Percentiles rank a stretch among this genome's conserved stretches.
Evolutionary conservation across 2,888 invertebrate species (phyloP).

Genomic region (Isoperla grammatica): DNA sequence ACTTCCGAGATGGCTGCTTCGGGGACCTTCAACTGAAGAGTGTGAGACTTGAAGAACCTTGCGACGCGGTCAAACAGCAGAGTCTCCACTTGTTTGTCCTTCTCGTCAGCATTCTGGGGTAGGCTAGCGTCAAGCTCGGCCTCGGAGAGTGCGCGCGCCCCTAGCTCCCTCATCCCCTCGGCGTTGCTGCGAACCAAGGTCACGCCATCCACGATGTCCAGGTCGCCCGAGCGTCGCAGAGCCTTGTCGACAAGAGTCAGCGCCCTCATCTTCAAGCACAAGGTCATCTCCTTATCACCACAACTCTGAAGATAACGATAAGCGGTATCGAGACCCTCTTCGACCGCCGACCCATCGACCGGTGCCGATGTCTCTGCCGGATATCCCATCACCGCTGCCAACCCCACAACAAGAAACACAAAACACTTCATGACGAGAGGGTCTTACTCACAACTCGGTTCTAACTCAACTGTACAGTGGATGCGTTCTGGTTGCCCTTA

Average conservation of each 20-base stretch:
- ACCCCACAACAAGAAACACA: constrained; percentile 39
- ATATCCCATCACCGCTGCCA: constrained; percentile 45
- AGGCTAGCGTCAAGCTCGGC: constrained; percentile 47
- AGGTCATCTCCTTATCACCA: constrained; percentile 58
- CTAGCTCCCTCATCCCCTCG: constrained; percentile 40
- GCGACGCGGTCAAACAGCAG: constrained; percentile 68
- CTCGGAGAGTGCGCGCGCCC: constrained; percentile 39
- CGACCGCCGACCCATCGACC: constrained; percentile 47
- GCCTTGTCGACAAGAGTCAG: constrained; percentile 62
- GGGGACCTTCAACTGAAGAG: constrained; percentile 75
- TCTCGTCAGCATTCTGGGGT: constrained; percentile 56
- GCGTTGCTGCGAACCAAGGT: constrained; percentile 47
- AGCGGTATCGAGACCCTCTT: constrained; percentile 55
- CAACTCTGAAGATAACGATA: constrained; percentile 66
- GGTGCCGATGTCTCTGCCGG: constrained; percentile 36
- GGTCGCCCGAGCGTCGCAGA: constrained; percentile 47
- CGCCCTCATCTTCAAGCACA: constrained; percentile 71
- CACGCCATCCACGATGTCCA: constrained; percentile 59
- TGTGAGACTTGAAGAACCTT: constrained; percentile 69
- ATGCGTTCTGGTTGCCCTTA: background rate
- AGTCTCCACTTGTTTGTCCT: constrained; percentile 67
- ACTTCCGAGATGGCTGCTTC: constrained; percentile 65
- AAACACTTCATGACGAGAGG: constrained; percentile 21
- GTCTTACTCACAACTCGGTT: background rate
- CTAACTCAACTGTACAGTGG: background rate